A percentile compares a stretch with the other conserved stretches of the same genome.
Evolutionary conservation across 1,140 invertebrate genomes (phyloP).

Genomic region (Sarcophaga peregrina): DNA sequence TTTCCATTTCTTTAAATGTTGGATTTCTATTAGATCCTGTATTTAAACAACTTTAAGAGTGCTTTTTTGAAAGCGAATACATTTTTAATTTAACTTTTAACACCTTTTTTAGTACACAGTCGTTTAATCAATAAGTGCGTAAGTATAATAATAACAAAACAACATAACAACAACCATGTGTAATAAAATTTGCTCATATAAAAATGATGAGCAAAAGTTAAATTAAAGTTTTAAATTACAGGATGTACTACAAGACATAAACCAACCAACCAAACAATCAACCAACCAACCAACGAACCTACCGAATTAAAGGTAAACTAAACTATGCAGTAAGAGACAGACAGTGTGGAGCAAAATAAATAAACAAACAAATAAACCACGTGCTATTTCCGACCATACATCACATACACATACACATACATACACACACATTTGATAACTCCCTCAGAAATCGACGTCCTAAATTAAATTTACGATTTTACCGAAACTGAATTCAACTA

Average conservation of each 20-base stretch:
- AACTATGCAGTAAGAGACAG: too few relatives aligned
- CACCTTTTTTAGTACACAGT: background rate
- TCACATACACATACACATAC: background rate
- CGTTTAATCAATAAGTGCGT: too few relatives aligned
- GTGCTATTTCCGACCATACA: background rate
- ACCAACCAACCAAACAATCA: background rate
- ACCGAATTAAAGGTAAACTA: too few relatives aligned
- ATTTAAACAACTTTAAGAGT: background rate
- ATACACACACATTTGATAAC: background rate
- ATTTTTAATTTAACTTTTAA: conserved; percentile 3
- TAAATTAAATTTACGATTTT: background rate
- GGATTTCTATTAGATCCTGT: background rate
- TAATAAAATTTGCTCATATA: background rate
- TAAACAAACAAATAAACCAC: background rate
- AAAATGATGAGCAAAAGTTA: conserved; percentile 20
- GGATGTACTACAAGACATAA: background rate
- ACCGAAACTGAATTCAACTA: background rate
- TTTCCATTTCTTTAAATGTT: too few relatives aligned
- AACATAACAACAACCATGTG: background rate
- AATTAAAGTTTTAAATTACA: conserved; percentile 36
- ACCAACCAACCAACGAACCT: background rate
- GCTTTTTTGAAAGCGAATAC: background rate
- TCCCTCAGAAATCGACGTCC: conserved; percentile 4
- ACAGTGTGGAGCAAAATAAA: too few relatives aligned
- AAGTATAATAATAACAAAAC: too few relatives aligned